Conservation (phyloP, 2,113 vertebrate genomes). For the Platycercus adscitus region DNA sequence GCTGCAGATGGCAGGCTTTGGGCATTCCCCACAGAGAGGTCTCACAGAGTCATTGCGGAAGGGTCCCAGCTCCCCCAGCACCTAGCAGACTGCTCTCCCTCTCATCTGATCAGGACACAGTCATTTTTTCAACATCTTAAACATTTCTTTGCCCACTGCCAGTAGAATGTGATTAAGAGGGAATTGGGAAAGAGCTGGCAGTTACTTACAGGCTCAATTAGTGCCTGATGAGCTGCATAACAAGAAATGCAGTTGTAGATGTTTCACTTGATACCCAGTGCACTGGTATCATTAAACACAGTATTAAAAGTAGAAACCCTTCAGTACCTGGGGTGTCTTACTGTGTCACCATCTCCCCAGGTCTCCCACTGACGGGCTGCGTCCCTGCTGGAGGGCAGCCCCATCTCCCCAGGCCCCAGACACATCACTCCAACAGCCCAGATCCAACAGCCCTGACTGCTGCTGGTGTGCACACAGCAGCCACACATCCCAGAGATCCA, state of each 20-base stretch:
- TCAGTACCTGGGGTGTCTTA: not conserved
- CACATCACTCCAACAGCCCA: not conserved
- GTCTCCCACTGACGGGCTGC: not conserved
- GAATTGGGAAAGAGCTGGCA: not conserved
- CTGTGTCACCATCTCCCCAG: not conserved
- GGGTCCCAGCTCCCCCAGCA: not conserved
- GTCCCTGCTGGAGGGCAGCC: not conserved
- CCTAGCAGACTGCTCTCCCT: fast-evolving
- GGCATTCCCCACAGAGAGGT: not conserved
- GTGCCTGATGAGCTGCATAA: not conserved
- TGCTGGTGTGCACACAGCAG: not conserved
- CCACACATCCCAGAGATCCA: fast-evolving
- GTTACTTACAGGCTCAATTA: not conserved
- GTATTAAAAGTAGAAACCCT: not conserved
- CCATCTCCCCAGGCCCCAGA: fast-evolving
- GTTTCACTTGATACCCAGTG: not conserved
- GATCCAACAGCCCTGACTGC: fast-evolving
- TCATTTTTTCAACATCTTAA: fast-evolving
- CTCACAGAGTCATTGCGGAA: not conserved
- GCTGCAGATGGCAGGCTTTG: not conserved
- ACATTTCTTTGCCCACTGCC: not conserved
- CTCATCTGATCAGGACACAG: not conserved
- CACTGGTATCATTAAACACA: not conserved
- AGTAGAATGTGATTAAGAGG: not conserved
- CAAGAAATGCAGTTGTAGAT: not conserved